Conservation (phyloP, 2,113 vertebrate genomes). For the Leucosticte australis region DNA sequence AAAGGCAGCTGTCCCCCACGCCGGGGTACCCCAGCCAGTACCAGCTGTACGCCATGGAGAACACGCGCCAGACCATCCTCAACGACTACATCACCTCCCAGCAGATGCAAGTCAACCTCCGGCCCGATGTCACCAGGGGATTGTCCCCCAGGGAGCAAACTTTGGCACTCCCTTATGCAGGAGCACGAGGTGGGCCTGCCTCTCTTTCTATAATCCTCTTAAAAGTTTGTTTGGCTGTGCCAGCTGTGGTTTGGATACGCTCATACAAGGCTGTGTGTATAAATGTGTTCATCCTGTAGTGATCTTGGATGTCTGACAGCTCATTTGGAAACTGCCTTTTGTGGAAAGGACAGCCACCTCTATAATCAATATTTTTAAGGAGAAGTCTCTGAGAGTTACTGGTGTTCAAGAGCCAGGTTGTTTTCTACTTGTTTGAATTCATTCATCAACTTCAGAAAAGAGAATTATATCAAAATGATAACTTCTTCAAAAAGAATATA, state of each 20-base stretch:
- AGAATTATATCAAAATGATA: neutral
- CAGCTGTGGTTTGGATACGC: neutral
- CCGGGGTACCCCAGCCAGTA: constrained; percentile 94
- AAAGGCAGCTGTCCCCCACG: constrained; percentile 91
- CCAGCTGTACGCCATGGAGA: constrained; percentile 98
- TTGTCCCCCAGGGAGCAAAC: constrained; percentile 91
- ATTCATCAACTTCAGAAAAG: neutral
- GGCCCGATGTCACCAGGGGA: constrained; percentile 86
- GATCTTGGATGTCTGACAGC: neutral
- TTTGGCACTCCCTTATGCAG: constrained; percentile 85
- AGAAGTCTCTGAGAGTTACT: neutral
- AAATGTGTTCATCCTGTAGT: neutral
- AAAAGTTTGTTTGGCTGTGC: neutral
- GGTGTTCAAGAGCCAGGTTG: neutral
- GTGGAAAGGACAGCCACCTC: neutral
- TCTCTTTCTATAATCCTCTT: neutral
- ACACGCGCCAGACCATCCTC: constrained; percentile 96
- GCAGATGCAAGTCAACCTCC: constrained; percentile 96
- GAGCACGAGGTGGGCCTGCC: constrained; percentile 84
- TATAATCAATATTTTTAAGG: neutral
- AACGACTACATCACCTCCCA: constrained; percentile 99
- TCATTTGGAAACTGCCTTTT: neutral
- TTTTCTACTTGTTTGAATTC: neutral
- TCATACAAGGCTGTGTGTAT: accelerated
- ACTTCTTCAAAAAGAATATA: neutral